phyloP scores from a whole-genome alignment of 2,888 invertebrate species.

The Cinara cedri region DNA sequence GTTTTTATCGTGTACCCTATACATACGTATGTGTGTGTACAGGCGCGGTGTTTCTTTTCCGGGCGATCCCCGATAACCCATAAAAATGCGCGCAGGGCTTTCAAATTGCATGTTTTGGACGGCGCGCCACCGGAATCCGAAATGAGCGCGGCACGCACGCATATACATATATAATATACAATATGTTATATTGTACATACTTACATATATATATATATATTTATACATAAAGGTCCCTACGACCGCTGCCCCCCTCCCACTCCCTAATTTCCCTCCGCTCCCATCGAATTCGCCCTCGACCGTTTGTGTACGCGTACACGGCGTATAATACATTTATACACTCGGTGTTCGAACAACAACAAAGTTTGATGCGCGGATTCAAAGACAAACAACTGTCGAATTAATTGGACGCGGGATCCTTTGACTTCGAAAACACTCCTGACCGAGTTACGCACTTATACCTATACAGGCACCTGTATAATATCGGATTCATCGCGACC shows the following conservation, averaged over 20 bases:
- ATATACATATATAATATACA: neutral
- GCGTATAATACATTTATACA: neutral
- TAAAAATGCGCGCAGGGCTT: constrained; percentile 42
- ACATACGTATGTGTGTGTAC: no score
- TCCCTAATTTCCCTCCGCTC: neutral
- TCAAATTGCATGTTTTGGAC: constrained; percentile 52
- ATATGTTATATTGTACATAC: neutral
- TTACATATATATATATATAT: constrained; percentile 15
- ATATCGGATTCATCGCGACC: neutral
- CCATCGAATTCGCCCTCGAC: no score
- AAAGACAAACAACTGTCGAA: constrained; percentile 53
- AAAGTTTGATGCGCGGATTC: constrained; percentile 42
- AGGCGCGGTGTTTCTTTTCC: constrained; percentile 25
- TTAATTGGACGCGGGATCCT: constrained; percentile 43
- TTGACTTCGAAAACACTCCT: constrained; percentile 40
- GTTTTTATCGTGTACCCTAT: constrained; percentile 46
- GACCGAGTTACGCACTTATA: neutral
- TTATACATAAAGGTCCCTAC: no score
- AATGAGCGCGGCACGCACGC: constrained; percentile 27
- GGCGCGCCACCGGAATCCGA: constrained; percentile 44
- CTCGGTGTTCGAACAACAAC: constrained; percentile 42
- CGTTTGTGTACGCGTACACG: neutral
- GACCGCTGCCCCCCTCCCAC: no score
- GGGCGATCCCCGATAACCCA: constrained; percentile 43
- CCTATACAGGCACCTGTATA: neutral